phyloP scores from a whole-genome alignment of 2,888 invertebrate genomes.

The Hypomecis punctinalis region DNA sequence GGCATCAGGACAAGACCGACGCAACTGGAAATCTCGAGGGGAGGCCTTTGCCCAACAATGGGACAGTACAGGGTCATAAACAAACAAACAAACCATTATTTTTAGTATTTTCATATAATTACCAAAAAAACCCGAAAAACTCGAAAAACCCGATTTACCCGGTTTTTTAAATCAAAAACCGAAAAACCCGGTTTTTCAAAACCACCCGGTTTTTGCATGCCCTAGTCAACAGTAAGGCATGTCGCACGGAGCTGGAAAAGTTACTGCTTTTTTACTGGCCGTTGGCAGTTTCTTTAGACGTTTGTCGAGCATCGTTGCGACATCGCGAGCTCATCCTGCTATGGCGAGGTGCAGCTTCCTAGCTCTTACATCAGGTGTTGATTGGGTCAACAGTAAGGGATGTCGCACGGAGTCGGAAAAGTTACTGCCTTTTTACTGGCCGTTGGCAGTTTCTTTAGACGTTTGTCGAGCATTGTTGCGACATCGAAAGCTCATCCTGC shows the following conservation, averaged over 20 bases:
- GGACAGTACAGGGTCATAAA: too few relatives aligned
- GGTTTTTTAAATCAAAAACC: too few relatives aligned
- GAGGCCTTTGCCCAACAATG: too few relatives aligned
- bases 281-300: constrained; percentile 7
- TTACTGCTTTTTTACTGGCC: constrained; percentile 10
- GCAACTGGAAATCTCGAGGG: too few relatives aligned
- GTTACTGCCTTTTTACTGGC: constrained; percentile 11
- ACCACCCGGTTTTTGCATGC: too few relatives aligned
- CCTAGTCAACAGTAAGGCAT: background rate
- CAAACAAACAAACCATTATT: too few relatives aligned
- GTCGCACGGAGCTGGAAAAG: background rate
- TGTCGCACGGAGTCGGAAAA: background rate
- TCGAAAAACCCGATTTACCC: too few relatives aligned
- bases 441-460: constrained; percentile 4
- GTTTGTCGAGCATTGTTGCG: constrained; percentile 32
- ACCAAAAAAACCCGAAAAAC: too few relatives aligned
- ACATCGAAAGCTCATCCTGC: constrained; percentile 20
- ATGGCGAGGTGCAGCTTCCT: constrained; percentile 17
- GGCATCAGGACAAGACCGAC: too few relatives aligned
- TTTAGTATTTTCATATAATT: too few relatives aligned
- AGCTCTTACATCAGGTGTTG: constrained; percentile 11
- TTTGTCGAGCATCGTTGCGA: constrained; percentile 32
- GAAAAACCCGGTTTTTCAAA: too few relatives aligned
- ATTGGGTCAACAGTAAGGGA: background rate
- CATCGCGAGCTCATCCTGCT: constrained; percentile 20